A percentile compares a stretch with the other conserved stretches of the same genome.
phyloP scores from a whole-genome alignment of 2,888 invertebrate genomes.

The Diplazon laetatorius region DNA sequence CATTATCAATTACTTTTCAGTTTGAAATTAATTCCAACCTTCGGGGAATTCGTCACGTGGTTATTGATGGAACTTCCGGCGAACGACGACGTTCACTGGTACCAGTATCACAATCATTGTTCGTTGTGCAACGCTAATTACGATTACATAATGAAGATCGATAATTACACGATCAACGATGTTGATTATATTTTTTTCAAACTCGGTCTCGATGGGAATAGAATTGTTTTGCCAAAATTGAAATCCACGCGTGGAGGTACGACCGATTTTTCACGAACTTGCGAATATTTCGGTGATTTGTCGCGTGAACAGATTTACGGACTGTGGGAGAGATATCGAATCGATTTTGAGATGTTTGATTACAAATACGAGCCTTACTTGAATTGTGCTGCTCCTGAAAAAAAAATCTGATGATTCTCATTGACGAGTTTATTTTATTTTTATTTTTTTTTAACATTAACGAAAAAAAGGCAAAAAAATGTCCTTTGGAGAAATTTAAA shows the following conservation, averaged over 20 bases:
- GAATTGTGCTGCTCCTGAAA: constrained; percentile 67
- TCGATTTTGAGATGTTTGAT: constrained; percentile 81
- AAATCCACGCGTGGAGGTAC: constrained; percentile 72
- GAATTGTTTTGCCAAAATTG: constrained; percentile 70
- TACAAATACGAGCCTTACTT: constrained; percentile 75
- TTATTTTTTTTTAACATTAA: too few species aligned
- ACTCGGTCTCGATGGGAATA: constrained; percentile 65
- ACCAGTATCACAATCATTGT: constrained; percentile 78
- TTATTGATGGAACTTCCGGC: constrained; percentile 71
- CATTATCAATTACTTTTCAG: constrained; percentile 63
- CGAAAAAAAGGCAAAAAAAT: too few species aligned
- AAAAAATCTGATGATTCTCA: too few species aligned
- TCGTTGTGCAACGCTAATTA: constrained; percentile 76
- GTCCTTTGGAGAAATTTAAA: too few species aligned
- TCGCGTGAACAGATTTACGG: constrained; percentile 70
- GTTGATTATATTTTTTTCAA: constrained; percentile 73
- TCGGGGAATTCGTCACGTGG: constrained; percentile 79
- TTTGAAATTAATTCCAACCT: constrained; percentile 78
- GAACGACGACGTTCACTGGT: constrained; percentile 80
- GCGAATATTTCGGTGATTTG: constrained; percentile 77
- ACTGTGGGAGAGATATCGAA: constrained; percentile 76
- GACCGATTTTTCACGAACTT: constrained; percentile 74
- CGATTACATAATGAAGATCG: constrained; percentile 77
- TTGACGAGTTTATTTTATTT: too few species aligned
- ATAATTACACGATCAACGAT: constrained; percentile 73